A percentile compares a stretch with the other conserved stretches of the same genome.
phyloP scores from a whole-genome alignment of 2,113 vertebrate species.

The Oostethus manadensis region DNA sequence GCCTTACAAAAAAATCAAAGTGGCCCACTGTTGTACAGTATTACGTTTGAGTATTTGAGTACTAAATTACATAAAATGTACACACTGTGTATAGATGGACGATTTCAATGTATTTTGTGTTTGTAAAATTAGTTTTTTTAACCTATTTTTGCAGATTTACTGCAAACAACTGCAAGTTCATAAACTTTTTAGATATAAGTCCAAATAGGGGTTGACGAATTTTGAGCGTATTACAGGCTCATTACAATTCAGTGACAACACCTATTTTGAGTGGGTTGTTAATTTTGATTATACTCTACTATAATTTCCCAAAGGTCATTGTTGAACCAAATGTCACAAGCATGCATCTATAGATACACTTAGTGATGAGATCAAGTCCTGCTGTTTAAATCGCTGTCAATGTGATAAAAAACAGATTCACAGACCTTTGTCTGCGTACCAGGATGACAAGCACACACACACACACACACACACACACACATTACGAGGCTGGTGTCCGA shows the following conservation, averaged over 20 bases:
- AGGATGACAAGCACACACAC: constrained; percentile 16
- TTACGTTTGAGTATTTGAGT: no score
- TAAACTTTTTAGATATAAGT: no score
- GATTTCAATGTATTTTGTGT: neutral
- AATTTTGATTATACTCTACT: constrained; percentile 3
- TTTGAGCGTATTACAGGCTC: no score
- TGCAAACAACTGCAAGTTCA: neutral
- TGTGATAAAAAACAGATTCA: constrained; percentile 51
- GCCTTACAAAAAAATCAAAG: no score
- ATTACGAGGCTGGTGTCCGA: neutral
- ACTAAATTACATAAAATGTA: neutral
- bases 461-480: constrained; percentile 5
- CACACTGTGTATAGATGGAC: neutral
- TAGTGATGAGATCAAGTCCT: constrained; percentile 19
- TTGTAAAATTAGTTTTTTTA: neutral
- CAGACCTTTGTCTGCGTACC: constrained; percentile 19
- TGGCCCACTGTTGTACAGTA: no score
- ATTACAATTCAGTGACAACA: no score
- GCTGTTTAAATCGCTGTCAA: constrained; percentile 59
- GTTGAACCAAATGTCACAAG: constrained; percentile 38
- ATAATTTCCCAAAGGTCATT: constrained; percentile 22
- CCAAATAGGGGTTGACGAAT: no score
- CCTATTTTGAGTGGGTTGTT: no score
- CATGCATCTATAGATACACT: constrained; percentile 8
- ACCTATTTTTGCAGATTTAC: neutral